phyloP scores from a whole-genome alignment of 37 sponge, comb jelly and placozoan species.

The Geodia barretti region DNA sequence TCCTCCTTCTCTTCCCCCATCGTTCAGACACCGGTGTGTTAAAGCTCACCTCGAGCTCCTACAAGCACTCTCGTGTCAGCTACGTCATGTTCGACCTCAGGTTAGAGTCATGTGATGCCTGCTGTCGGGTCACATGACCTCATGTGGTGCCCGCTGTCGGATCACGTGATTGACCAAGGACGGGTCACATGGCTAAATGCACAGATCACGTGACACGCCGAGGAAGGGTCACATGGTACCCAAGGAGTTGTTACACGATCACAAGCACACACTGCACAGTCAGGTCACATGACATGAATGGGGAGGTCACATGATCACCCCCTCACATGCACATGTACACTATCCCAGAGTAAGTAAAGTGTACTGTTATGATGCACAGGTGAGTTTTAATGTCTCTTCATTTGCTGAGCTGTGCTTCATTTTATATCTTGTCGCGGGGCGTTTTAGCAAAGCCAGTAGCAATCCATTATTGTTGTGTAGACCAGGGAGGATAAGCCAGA shows the following conservation, averaged over 20 bases:
- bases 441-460: too few species aligned
- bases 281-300: background rate
- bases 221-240: background rate
- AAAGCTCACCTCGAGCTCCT: slow-evolving; percentile 7
- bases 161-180: background rate
- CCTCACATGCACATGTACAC: background rate
- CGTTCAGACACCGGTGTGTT: slow-evolving; percentile 11
- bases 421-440: too few species aligned
- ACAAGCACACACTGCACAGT: background rate
- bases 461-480: too few species aligned
- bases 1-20: too few species aligned
- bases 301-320: too few species aligned
- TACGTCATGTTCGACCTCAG: slow-evolving; percentile 63
- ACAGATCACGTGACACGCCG: background rate
- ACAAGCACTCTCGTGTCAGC: slow-evolving; percentile 37
- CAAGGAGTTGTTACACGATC: background rate
- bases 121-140: background rate
- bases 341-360: too few species aligned
- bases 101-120: slow-evolving; percentile 7
- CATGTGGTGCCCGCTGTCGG: background rate
- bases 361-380: background rate
- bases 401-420: too few species aligned
- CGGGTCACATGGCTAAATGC: background rate
- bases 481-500: too few species aligned
- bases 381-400: too few species aligned